Evolutionary conservation across 2,797 vertebrate genomes (phyloP).

Genomic region (Labroides dimidiatus): DNA sequence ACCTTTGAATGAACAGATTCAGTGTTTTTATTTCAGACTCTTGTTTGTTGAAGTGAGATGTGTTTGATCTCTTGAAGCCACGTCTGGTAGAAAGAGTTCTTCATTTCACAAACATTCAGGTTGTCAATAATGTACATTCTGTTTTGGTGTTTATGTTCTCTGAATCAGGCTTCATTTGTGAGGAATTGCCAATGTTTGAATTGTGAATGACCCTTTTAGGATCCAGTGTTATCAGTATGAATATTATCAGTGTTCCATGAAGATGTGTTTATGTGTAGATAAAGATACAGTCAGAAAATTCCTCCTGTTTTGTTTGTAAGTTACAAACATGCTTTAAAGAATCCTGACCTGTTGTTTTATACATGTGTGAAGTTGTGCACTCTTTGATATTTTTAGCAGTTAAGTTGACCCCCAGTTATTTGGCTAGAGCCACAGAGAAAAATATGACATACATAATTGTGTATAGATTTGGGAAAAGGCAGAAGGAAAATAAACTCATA

Average conservation of each 20-base stretch:
- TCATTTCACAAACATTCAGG: slow-evolving; percentile 49
- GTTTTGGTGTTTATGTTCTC: slow-evolving; percentile 45
- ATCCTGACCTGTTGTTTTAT: slow-evolving; percentile 73
- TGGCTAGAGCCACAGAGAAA: slow-evolving; percentile 78
- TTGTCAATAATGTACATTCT: slow-evolving; percentile 47
- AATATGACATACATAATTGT: slow-evolving; percentile 80
- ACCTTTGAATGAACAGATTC: not conserved
- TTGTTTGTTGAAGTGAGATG: slow-evolving; percentile 28
- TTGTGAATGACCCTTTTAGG: slow-evolving; percentile 52
- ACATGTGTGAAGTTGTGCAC: slow-evolving; percentile 70
- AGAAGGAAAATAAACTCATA: slow-evolving; percentile 86
- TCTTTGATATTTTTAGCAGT: slow-evolving; percentile 67
- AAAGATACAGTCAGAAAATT: slow-evolving; percentile 48
- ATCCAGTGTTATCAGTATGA: slow-evolving; percentile 54
- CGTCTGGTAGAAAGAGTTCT: slow-evolving; percentile 33
- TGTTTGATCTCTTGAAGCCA: slow-evolving; percentile 17
- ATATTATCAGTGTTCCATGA: slow-evolving; percentile 65
- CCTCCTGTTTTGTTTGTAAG: slow-evolving; percentile 55
- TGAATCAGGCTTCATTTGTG: slow-evolving; percentile 42
- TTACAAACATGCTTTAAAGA: slow-evolving; percentile 60
- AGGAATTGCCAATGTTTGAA: slow-evolving; percentile 39
- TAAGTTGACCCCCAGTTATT: slow-evolving; percentile 80
- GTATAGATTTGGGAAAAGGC: slow-evolving; percentile 86
- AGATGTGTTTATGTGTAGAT: slow-evolving; percentile 60
- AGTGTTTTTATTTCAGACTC: slow-evolving; percentile 15